Percentiles rank a stretch among this genome's conserved stretches.
phyloP scores from a whole-genome alignment of 2,797 vertebrate species.

The Pipistrellus nathusii region DNA sequence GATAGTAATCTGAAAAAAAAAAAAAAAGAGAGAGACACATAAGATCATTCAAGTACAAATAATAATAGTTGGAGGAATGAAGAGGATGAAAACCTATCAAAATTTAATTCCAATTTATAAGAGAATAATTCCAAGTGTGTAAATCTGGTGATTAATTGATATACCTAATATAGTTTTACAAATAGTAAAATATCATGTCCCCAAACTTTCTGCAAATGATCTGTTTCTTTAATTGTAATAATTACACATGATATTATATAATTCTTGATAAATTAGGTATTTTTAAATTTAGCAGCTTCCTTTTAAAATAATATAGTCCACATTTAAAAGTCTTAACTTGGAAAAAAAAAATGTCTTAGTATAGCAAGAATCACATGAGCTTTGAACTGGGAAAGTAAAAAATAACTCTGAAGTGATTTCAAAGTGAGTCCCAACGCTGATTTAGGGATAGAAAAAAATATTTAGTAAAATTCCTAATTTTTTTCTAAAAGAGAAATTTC shows the following conservation, averaged over 20 bases:
- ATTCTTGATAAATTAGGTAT: neutral
- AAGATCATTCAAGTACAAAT: constrained; percentile 62
- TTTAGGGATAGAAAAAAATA: neutral
- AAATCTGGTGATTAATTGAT: constrained; percentile 25
- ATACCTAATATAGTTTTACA: neutral
- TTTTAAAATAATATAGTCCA: neutral
- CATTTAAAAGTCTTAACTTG: constrained; percentile 1
- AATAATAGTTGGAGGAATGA: constrained; percentile 38
- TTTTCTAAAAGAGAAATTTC: constrained; percentile 1
- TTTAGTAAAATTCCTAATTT: neutral
- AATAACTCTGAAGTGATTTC: neutral
- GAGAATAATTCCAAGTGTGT: constrained; percentile 18
- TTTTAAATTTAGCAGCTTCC: constrained; percentile 64
- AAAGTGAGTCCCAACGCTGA: neutral
- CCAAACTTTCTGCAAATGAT: neutral
- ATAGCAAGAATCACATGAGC: neutral
- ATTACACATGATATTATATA: neutral
- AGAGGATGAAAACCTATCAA: constrained; percentile 24
- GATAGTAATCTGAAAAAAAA: constrained; percentile 92
- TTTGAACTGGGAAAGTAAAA: constrained; percentile 32
- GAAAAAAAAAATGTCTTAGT: neutral
- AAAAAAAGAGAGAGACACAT: constrained; percentile 61
- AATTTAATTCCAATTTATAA: neutral
- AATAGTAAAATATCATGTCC: neutral
- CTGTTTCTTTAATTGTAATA: neutral